Evolutionary conservation across 1,140 invertebrate genomes (phyloP).

Genomic region (Drosophila eugracilis): DNA sequence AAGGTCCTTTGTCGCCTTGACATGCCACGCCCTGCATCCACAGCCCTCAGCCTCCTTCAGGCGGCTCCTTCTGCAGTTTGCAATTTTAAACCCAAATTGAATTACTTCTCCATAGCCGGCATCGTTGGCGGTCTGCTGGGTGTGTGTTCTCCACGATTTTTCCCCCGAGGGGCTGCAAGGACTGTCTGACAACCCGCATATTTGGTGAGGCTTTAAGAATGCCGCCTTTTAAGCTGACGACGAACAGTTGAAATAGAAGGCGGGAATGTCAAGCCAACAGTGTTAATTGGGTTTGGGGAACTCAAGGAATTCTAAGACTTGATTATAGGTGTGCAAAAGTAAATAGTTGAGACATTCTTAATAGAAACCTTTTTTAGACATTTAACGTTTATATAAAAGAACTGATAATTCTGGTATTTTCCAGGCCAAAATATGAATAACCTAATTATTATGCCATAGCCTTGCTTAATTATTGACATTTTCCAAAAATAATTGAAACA

Average conservation of each 20-base stretch:
- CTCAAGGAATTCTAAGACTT: conserved; percentile 23
- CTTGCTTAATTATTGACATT: too few species aligned
- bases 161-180: conserved; percentile 5
- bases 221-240: conserved; percentile 29
- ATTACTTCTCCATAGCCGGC: conserved; percentile 57
- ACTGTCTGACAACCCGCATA: conserved; percentile 44
- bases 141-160: conserved; percentile 5
- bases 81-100: conserved; percentile 82
- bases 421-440: too few species aligned
- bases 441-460: too few species aligned
- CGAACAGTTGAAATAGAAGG: conserved; percentile 21
- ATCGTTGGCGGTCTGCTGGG: conserved; percentile 36
- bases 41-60: conserved; percentile 6
- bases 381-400: too few species aligned
- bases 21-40: conserved; percentile 20
- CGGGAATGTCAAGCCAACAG: conserved; percentile 24
- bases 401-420: too few species aligned
- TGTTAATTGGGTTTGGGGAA: conserved; percentile 43
- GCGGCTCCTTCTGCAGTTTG: conserved; percentile 51
- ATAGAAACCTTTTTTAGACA: too few species aligned
- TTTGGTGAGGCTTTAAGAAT: conserved; percentile 54
- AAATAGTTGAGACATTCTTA: neutral
- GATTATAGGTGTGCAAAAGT: neutral
- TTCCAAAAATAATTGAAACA: too few species aligned
- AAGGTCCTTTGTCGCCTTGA: conserved; percentile 50